Conservation (phyloP, 2,113 vertebrate species). For the Gadus chalcogrammus region DNA sequence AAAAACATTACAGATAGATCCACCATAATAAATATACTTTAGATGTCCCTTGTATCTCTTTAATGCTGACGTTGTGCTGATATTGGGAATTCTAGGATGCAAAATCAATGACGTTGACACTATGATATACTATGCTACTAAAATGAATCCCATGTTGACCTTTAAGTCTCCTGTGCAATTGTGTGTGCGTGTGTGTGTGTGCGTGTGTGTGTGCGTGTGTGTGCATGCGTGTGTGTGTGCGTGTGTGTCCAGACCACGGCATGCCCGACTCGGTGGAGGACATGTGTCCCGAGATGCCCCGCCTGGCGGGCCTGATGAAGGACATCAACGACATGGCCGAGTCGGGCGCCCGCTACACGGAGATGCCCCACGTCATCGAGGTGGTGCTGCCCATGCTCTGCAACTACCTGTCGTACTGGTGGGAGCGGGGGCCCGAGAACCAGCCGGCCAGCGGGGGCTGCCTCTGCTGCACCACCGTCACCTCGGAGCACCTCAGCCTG, state of each 20-base stretch:
- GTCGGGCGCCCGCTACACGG: constrained; percentile 93
- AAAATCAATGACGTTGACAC: no score
- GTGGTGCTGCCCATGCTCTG: constrained; percentile 97
- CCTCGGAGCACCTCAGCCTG: constrained; percentile 91
- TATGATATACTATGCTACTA: no score
- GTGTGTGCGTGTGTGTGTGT: no score
- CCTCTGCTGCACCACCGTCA: constrained; percentile 87
- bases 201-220: no score
- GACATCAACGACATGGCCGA: constrained; percentile 94
- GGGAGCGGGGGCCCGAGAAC: constrained; percentile 92
- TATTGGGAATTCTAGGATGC: no score
- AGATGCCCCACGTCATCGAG: constrained; percentile 98
- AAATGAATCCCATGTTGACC: no score
- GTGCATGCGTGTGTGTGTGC: no score
- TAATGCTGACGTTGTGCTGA: no score
- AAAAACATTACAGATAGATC: no score
- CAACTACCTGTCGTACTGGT: constrained; percentile 98
- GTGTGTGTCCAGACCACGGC: constrained; percentile 78
- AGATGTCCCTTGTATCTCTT: no score
- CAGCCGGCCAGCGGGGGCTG: constrained; percentile 65
- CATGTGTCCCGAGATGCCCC: constrained; percentile 92
- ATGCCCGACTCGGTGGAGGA: constrained; percentile 88
- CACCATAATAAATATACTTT: no score
- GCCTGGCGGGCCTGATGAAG: constrained; percentile 87
- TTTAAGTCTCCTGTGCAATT: no score